A percentile compares a stretch with the other conserved stretches of the same genome.
Evolutionary conservation across 2,797 vertebrate genomes (phyloP).

Genomic region (Phylloscopus collybita): DNA sequence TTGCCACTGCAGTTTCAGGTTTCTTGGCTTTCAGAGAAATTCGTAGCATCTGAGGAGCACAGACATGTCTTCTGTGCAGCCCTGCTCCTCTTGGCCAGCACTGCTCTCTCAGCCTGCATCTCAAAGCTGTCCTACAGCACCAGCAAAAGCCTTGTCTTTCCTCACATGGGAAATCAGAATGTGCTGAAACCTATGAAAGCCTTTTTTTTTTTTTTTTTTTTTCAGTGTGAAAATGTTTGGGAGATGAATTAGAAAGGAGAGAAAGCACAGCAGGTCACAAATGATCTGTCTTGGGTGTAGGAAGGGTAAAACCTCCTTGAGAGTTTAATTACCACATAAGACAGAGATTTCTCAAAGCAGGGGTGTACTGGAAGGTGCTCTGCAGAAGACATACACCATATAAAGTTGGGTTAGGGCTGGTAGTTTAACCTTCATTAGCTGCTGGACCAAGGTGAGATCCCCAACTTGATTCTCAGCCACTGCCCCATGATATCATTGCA

Average conservation of each 20-base stretch:
- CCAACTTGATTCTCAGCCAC: neutral
- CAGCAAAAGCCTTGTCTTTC: neutral
- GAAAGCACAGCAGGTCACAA: accelerated
- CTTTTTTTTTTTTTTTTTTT: neutral
- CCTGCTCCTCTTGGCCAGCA: neutral
- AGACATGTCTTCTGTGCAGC: neutral
- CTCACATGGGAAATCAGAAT: neutral
- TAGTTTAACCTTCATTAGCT: neutral
- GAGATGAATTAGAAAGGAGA: neutral
- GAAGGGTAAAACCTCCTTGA: neutral
- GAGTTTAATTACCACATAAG: neutral
- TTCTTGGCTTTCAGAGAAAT: slow-evolving; percentile 36
- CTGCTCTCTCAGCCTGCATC: neutral
- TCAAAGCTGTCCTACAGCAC: neutral
- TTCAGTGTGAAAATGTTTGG: neutral
- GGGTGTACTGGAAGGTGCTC: neutral
- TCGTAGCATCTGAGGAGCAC: neutral
- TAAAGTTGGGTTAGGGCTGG: neutral
- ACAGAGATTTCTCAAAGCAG: neutral
- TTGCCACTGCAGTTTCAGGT: slow-evolving; percentile 31
- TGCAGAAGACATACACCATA: neutral
- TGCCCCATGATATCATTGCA: neutral
- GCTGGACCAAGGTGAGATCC: neutral
- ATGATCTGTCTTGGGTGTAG: neutral
- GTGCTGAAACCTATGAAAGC: neutral